Evolutionary conservation across 2,888 invertebrate species (phyloP).

Genomic region (Agrypnus murinus): DNA sequence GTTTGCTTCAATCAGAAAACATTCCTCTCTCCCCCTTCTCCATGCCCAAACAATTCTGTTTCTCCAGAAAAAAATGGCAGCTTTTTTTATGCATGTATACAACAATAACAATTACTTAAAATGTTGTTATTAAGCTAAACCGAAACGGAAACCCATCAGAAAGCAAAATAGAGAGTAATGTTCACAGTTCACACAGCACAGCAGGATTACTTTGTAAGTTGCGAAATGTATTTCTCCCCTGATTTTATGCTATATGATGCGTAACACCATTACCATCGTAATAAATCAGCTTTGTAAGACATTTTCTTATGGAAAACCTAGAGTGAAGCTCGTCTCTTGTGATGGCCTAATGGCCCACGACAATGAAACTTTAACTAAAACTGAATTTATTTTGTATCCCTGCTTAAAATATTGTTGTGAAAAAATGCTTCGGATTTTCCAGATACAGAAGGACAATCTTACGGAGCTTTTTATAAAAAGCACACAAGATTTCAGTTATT

Average conservation of each 20-base stretch:
- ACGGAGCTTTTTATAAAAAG: background rate
- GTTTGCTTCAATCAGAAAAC: background rate
- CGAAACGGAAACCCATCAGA: background rate
- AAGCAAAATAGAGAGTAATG: constrained; percentile 16
- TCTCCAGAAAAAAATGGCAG: background rate
- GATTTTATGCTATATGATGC: constrained; percentile 55
- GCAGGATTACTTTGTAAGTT: constrained; percentile 42
- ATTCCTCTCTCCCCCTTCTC: background rate
- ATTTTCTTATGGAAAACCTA: constrained; percentile 40
- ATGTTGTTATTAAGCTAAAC: constrained; percentile 8
- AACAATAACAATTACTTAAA: constrained; percentile 6
- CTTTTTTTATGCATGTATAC: no score
- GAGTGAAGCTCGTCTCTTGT: constrained; percentile 16
- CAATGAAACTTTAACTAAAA: constrained; percentile 16
- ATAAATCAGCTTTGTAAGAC: constrained; percentile 53
- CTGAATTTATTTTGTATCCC: background rate
- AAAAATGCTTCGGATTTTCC: background rate
- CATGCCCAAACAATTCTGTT: background rate
- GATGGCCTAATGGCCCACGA: constrained; percentile 18
- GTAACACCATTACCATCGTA: constrained; percentile 54
- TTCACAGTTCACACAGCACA: constrained; percentile 9
- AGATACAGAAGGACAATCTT: background rate
- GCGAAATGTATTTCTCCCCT: constrained; percentile 51
- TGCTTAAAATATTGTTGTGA: background rate
- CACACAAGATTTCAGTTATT: constrained; percentile 24